Percentiles rank a stretch among this genome's conserved stretches.
These are phyloP conservation scores for Stichopus chloronotus DNA, from an alignment of 35 echinoderm and acorn worm species.

Conservation along the genomic window DNA sequence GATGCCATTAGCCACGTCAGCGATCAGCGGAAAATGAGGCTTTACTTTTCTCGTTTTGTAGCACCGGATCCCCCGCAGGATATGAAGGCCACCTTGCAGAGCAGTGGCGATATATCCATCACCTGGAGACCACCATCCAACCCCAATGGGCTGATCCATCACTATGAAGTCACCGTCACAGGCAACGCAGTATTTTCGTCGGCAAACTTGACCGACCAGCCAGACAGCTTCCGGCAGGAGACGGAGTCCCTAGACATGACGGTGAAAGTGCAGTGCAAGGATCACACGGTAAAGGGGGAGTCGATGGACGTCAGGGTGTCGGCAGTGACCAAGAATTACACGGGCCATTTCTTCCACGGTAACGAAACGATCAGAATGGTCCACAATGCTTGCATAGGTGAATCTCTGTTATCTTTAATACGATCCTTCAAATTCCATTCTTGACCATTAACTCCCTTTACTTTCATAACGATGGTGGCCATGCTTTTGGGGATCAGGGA, in stretches of 20 bases:
- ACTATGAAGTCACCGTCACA: not conserved
- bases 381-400: not conserved
- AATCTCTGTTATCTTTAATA: not conserved
- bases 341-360: not conserved
- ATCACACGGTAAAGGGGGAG: not conserved
- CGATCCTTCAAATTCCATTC: too few species aligned
- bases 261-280: not conserved
- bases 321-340: constrained; percentile 10
- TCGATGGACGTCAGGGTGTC: not conserved
- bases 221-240: not conserved
- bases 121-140: not conserved
- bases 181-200: not conserved
- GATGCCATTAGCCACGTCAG: too few species aligned
- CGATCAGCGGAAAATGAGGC: too few species aligned
- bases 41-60: not conserved
- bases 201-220: not conserved
- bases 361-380: not conserved
- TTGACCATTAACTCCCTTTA: too few species aligned
- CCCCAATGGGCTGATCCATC: constrained; percentile 6
- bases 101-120: not conserved
- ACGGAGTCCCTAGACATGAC: not conserved
- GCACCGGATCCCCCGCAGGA: not conserved
- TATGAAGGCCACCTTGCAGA: not conserved
- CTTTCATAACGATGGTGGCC: too few species aligned
- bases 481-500: too few species aligned